A percentile compares a stretch with the other conserved stretches of the same genome.
phyloP scores from a whole-genome alignment of 2,113 vertebrate species.

The Equus quagga region DNA sequence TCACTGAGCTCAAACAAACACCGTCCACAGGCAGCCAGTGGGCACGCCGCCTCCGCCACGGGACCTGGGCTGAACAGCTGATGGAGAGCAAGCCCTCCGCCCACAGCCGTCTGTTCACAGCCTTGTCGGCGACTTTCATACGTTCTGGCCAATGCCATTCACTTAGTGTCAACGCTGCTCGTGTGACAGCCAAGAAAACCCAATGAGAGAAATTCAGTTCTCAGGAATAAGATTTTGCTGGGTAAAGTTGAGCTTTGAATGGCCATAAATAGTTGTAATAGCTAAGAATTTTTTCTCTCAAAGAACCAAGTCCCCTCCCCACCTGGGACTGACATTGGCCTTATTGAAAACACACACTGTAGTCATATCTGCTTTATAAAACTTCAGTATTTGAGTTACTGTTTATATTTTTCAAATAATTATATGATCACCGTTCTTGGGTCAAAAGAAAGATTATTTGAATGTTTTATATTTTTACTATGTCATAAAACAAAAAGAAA shows the following conservation, averaged over 20 bases:
- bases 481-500: background rate
- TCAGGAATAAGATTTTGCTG: background rate
- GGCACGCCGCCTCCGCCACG: fast-evolving
- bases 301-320: background rate
- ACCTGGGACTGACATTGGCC: background rate
- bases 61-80: background rate
- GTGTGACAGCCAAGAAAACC: background rate
- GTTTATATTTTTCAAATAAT: background rate
- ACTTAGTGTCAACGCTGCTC: background rate
- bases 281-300: background rate
- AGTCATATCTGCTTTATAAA: background rate
- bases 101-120: background rate
- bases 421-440: background rate
- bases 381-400: background rate
- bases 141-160: background rate
- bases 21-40: fast-evolving
- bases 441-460: background rate
- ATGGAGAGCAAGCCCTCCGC: background rate
- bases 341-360: background rate
- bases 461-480: background rate
- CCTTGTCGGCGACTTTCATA: background rate
- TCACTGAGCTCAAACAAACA: background rate
- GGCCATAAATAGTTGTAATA: background rate
- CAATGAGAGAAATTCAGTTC: background rate
- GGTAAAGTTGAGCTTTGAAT: background rate